phyloP scores from a whole-genome alignment of 2,113 vertebrate species.

The Choloepus hoffmanni region DNA sequence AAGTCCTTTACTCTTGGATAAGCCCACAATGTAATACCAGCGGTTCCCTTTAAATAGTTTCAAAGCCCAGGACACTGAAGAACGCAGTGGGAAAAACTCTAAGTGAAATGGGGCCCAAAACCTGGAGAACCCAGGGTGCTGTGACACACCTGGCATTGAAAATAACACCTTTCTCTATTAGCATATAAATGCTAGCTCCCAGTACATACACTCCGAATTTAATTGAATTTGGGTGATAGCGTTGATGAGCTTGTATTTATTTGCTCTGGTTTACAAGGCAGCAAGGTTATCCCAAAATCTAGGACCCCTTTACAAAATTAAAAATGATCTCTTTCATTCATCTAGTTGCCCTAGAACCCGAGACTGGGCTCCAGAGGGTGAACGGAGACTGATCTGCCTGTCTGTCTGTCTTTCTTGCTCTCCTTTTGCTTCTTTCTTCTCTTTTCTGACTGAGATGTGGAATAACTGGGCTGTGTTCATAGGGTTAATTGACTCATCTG shows the following conservation, averaged over 20 bases:
- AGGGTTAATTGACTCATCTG: background rate
- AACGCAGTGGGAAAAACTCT: constrained; percentile 60
- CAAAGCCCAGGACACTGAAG: constrained; percentile 58
- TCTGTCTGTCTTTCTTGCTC: background rate
- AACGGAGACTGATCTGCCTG: background rate
- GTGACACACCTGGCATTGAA: background rate
- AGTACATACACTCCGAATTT: constrained; percentile 24
- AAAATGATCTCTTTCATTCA: background rate
- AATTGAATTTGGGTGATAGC: constrained; percentile 18
- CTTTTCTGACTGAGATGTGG: background rate
- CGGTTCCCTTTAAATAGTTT: constrained; percentile 42
- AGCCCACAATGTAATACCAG: constrained; percentile 44
- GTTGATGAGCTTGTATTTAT: constrained; percentile 38
- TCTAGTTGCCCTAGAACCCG: background rate
- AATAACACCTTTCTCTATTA: constrained; percentile 24
- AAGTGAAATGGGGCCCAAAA: constrained; percentile 39
- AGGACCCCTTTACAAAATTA: background rate
- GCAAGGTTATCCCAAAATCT: background rate
- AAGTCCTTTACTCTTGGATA: constrained; percentile 50
- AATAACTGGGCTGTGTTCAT: background rate
- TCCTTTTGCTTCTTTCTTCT: background rate
- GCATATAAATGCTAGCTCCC: constrained; percentile 45
- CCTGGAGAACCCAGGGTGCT: background rate
- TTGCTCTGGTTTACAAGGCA: background rate
- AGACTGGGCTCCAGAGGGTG: rapidly evolving